Base-by-base conservation (phyloP, 1,140 invertebrate genomes). In the Apocrypta bakeri region DNA sequence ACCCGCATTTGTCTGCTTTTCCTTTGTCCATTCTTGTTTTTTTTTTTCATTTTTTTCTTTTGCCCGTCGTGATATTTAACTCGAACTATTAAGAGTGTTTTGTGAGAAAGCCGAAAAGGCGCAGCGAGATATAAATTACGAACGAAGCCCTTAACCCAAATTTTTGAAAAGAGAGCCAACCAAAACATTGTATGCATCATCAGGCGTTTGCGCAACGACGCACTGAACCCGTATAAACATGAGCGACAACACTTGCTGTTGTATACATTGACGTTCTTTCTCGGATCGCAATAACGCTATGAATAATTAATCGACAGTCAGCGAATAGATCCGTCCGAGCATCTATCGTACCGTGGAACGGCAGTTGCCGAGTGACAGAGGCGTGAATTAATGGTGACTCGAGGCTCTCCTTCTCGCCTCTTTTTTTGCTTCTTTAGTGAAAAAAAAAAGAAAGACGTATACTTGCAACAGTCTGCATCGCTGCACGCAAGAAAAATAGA, bases 401-500 rank as follows among this genome's bases (percentile, higher is more conserved):
- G 80, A 69, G 27, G 37, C 56, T 48, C 61, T 25, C n/a, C 29
- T 74, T 56, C 31, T 63, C 37, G 29, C 48, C 61, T 61, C 27
- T 56, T 8, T 48, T n/a, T 37, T 56, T 64, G 2, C 21, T 61
- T n/a, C 8, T 27, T 66, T 78, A 0, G 61, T 33, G 31, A 74
- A 68, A 75, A 76, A 73, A 27, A 66, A 64, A 64, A 27, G n/a
- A 66, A 66, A 66, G 17, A 66, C 11, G 21, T 56, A 56, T 56
- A 56, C 72, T 81, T 48, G 61, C 25, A 61, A 17, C 12, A 27
- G 25, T 2, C 56, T 56, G 48, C 48, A 9, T 17, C 48, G 11
- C 42, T 40, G 79, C 40, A n/a, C 21, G 31, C 33, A 40, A 56
- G 40, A 72, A 66, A 76, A 82, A 82, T 82, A 82, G 77, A 56